Evolutionary conservation across 2,888 invertebrate genomes (phyloP), one percentile per base, ranked within the genome.

Genomic region (Criorhina ranunculi): DNA sequence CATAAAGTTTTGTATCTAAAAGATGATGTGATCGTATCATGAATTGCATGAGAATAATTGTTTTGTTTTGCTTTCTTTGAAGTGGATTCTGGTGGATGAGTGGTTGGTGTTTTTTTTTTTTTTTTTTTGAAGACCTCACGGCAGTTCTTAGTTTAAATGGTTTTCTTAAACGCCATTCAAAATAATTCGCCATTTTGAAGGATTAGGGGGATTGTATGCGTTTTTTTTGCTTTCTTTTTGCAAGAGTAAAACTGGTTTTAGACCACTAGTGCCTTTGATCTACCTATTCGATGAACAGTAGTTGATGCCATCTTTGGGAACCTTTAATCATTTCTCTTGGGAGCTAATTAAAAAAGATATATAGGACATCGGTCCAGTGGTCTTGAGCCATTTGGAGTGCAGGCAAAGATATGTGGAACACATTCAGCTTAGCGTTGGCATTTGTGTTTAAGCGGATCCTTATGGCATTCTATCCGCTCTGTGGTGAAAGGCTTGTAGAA

Each of bases 1-100:
- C 62, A 67, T 46, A 78, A 72, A 66, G n/a, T n/a, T 24, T 24
- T 69, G 49, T 51, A 79, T 79, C 60, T 79, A 15, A 17, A 40
- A 64, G 82, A 66, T 82, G 77, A 78, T 78, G 81, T 12, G 64
- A 72, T 77, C 77, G 66, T 78, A 82, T 78, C 82, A 78, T 60
- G 76, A 81, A n/a, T 33, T 69, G 29, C 51, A 69, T 64, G 70
- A 19, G 77, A 81, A 60, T n/a, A n/a, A n/a, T n/a, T n/a, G n/a
- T 69, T 24, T 60, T 49, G 60, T 24, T 42, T 17, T 31, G 49
- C 17, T 55, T 40, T 55, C 12, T 19, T 73, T 19, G n/a, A n/a
- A 4, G 12, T 64, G 37, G 15, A n/a, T n/a, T 40, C 11, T 35
- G 9, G 12, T 4, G 31, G 42, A 33, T 5, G 29, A 44, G 12